A percentile compares a stretch with the other conserved stretches of the same genome.
phyloP scores from a whole-genome alignment of 30 jellyfish, hydroid and myxozoan genomes.

The Turritopsis rubra region DNA sequence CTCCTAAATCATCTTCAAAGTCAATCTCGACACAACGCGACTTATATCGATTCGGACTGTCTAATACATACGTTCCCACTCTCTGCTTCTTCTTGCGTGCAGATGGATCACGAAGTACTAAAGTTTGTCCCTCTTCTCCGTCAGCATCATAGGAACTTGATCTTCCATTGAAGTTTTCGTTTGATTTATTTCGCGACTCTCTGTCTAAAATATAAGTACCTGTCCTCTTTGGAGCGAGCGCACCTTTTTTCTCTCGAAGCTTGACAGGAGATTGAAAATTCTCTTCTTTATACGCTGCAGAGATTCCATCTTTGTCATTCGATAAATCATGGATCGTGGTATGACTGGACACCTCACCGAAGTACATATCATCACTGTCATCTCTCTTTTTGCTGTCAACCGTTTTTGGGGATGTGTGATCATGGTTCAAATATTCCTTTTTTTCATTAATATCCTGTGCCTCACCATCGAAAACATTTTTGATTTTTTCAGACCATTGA shows the following conservation, averaged over 20 bases:
- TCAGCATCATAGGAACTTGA: neutral
- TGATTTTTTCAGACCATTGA: neutral
- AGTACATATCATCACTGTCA: neutral
- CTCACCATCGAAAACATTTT: neutral
- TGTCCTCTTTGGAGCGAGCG: neutral
- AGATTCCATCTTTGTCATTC: neutral
- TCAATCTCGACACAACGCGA: neutral
- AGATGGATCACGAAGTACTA: neutral
- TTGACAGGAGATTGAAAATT: neutral
- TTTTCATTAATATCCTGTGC: neutral
- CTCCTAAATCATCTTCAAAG: neutral
- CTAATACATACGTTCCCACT: neutral
- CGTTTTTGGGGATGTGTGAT: neutral
- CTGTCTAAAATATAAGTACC: neutral
- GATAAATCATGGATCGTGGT: neutral
- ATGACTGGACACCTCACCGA: neutral
- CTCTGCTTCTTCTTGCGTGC: neutral
- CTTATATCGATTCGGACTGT: neutral
- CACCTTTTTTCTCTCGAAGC: neutral
- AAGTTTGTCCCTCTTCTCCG: neutral
- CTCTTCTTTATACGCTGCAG: neutral
- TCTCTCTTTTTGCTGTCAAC: neutral
- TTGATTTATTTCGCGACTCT: neutral
- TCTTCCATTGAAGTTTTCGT: neutral
- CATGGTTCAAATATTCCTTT: neutral